Conservation (phyloP, 1,140 invertebrate species). For the Pectinophora gossypiella region DNA sequence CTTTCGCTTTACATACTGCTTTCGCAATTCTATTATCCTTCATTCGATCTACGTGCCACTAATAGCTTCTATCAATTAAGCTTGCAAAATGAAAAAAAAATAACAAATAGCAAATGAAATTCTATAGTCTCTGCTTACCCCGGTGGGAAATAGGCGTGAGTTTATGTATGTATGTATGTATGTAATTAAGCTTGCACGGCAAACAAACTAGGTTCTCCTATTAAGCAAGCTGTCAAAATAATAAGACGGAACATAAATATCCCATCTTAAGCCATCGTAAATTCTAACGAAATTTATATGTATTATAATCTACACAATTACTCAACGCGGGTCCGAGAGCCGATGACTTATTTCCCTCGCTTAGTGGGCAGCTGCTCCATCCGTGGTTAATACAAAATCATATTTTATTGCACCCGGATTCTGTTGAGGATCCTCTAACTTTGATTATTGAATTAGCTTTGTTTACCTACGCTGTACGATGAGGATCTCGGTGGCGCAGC, state of each 20-base stretch:
- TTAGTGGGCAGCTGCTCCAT: slow-evolving; percentile 18
- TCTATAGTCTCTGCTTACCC: too few relatives aligned
- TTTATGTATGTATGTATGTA: too few relatives aligned
- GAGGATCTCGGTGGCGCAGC: too few relatives aligned
- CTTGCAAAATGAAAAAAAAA: too few relatives aligned
- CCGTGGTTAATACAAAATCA: slow-evolving; percentile 21
- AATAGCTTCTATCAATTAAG: too few relatives aligned
- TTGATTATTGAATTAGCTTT: slow-evolving; percentile 2
- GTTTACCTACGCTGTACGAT: too few relatives aligned
- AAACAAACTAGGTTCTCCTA: slow-evolving; percentile 11
- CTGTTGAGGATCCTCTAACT: not conserved
- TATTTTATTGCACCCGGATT: not conserved
- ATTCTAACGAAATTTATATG: slow-evolving; percentile 33
- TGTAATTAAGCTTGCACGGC: not conserved
- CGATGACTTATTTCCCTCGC: slow-evolving; percentile 18
- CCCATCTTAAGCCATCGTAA: slow-evolving; percentile 30
- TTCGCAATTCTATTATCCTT: too few relatives aligned
- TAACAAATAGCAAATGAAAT: too few relatives aligned
- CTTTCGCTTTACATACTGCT: too few relatives aligned
- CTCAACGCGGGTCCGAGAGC: slow-evolving; percentile 25
- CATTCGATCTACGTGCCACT: too few relatives aligned
- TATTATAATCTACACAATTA: slow-evolving; percentile 54
- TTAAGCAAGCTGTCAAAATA: slow-evolving; percentile 56
- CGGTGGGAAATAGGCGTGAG: too few relatives aligned
- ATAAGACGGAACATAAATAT: slow-evolving; percentile 51